These are phyloP conservation scores for Nasonia vitripennis DNA, from an alignment of 1,140 invertebrate species.

Conservation along the genomic window DNA sequence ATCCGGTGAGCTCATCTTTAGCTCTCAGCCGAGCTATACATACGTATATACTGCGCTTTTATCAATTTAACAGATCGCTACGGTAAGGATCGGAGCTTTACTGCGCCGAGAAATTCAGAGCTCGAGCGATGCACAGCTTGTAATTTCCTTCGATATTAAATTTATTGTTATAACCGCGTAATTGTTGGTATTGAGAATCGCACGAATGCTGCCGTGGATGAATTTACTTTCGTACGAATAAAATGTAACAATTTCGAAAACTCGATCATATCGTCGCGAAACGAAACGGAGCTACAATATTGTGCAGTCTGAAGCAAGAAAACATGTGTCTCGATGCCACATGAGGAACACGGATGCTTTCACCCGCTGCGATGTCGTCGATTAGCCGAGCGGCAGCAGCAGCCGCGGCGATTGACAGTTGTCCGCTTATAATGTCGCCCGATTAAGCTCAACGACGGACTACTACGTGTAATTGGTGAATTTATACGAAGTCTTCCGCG, in stretches of 20 bases:
- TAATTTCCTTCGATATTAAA: neutral
- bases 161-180: neutral
- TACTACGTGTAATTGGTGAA: neutral
- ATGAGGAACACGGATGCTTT: neutral
- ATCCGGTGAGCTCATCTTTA: neutral
- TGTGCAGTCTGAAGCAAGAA: neutral
- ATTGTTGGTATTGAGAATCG: neutral
- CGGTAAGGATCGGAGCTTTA: neutral
- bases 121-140: neutral
- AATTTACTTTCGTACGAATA: no score
- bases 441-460: conserved; percentile 1
- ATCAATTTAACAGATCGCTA: neutral
- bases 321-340: neutral
- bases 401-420: conserved; percentile 24
- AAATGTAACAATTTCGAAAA: no score
- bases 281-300: neutral
- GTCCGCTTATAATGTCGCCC: conserved; percentile 18
- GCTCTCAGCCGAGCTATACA: neutral
- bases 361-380: conserved; percentile 12
- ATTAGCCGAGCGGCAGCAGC: neutral
- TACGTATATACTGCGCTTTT: neutral
- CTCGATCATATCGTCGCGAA: no score
- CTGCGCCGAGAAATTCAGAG: neutral
- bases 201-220: no score
- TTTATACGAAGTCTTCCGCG: neutral